phyloP scores from a whole-genome alignment of 2,113 vertebrate species.

The Oreochromis niloticus region DNA sequence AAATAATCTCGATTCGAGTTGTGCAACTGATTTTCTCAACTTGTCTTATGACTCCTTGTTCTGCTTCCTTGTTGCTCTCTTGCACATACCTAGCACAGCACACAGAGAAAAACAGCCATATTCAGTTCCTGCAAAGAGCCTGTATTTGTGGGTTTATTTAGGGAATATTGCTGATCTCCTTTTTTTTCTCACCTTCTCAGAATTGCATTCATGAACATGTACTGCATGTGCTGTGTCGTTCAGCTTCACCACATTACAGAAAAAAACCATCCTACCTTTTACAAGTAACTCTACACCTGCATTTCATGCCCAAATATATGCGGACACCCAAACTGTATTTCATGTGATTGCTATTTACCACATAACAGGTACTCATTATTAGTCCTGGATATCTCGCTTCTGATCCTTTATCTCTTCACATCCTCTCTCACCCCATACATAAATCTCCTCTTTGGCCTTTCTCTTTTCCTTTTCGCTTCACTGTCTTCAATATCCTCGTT shows the following conservation, averaged over 20 bases:
- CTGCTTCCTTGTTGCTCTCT: background rate
- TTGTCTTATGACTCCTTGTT: constrained; percentile 41
- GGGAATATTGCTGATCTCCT: background rate
- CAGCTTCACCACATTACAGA: background rate
- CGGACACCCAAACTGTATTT: background rate
- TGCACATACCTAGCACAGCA: background rate
- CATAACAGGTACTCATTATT: background rate
- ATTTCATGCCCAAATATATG: background rate
- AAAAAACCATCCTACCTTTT: background rate
- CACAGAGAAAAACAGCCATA: background rate
- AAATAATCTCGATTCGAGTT: constrained; percentile 6
- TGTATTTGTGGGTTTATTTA: background rate
- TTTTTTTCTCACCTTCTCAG: background rate
- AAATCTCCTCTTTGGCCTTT: background rate
- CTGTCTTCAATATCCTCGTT: background rate
- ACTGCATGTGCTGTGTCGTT: background rate
- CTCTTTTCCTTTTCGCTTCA: background rate
- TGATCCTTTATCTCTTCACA: background rate
- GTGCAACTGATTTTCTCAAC: background rate
- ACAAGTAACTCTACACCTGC: background rate
- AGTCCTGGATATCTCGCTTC: background rate
- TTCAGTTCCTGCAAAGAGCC: background rate
- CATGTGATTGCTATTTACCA: background rate
- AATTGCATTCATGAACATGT: background rate
- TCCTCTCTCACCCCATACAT: background rate